Conservation (phyloP, 2,888 invertebrate genomes). For the Diarsia mendica region DNA sequence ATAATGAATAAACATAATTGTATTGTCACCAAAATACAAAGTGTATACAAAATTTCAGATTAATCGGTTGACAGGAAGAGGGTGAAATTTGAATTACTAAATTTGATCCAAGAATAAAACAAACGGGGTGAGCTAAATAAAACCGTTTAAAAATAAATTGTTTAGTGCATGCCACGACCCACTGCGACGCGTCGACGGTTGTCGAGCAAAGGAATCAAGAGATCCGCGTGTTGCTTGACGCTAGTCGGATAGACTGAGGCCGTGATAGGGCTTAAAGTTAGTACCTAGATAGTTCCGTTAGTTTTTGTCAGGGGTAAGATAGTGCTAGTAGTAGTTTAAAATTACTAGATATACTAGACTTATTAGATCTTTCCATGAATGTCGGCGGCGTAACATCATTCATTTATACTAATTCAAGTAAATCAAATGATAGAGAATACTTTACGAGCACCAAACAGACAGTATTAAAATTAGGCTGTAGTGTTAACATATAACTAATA, state of each 20-base stretch:
- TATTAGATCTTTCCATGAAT: neutral
- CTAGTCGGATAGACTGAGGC: neutral
- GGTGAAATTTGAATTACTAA: no score
- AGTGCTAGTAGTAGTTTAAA: slow-evolving; percentile 6
- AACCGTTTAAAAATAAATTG: neutral
- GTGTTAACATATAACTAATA: slow-evolving; percentile 15
- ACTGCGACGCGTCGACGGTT: neutral
- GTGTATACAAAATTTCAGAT: no score
- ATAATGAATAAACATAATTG: no score
- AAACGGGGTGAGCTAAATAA: no score
- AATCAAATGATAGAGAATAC: slow-evolving; percentile 17
- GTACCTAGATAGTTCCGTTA: slow-evolving; percentile 14
- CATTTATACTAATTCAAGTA: slow-evolving; percentile 9
- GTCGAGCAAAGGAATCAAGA: neutral
- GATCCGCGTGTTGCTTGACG: neutral
- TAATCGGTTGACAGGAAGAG: no score
- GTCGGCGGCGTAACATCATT: neutral
- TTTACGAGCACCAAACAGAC: slow-evolving; percentile 20
- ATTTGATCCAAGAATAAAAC: no score
- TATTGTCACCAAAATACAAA: no score
- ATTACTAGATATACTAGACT: neutral
- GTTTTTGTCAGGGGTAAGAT: slow-evolving; percentile 3
- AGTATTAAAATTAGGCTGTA: slow-evolving; percentile 39
- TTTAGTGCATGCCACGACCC: neutral
- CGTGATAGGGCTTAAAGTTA: neutral